Evolutionary conservation across 2,797 vertebrate genomes (phyloP), one percentile per base, ranked within the genome.

Genomic region (Apodemus agrarius): DNA sequence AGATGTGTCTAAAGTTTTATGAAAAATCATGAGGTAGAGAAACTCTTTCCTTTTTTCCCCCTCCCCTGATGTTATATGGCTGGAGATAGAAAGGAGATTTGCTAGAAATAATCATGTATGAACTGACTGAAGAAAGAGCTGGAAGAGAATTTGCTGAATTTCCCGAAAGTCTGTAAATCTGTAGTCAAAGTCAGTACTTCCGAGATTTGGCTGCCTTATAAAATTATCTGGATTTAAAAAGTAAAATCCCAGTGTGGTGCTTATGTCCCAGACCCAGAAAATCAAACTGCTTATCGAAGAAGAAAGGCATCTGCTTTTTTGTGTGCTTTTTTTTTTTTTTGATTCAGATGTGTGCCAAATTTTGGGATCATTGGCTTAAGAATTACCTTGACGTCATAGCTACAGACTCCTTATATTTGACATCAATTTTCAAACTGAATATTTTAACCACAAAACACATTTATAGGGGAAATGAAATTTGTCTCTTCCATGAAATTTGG

Each of bases 1-100:
- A 97, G 89, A 95, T 83, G 88, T 72, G 57, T 96, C 89, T 95
- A 90, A 95, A 97, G 74, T 61, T 93, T 93, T 95, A 95, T 96
- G 75, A 97, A 96, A 97, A 97, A 92, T 94, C 88, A 61, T 21
- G 78, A 97, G 54, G 80, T 14, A 75, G 22, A 78, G 52, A 31
- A 91, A 90, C 9, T 82, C 16, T 90, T 94, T 94, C 17, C 37
- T 85, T 93, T 96, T 75, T 13, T 97, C 90, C 96, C 85, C 59
- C 57, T 80, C 96, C 85, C 59, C 57, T 80, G 61, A 74, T 57
- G 13, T 96, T 94, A 69, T 89, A 49, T 40, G 2, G 13, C 22
- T 91, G 13, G 19, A 29, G 14, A 6, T 89, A 92, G 93, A 80
- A 92, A 93, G 43, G 52, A 95, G 63, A 82, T 89, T 95, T 97